phyloP scores from a whole-genome alignment of 2,888 invertebrate genomes.

The Andrena flavipes region DNA sequence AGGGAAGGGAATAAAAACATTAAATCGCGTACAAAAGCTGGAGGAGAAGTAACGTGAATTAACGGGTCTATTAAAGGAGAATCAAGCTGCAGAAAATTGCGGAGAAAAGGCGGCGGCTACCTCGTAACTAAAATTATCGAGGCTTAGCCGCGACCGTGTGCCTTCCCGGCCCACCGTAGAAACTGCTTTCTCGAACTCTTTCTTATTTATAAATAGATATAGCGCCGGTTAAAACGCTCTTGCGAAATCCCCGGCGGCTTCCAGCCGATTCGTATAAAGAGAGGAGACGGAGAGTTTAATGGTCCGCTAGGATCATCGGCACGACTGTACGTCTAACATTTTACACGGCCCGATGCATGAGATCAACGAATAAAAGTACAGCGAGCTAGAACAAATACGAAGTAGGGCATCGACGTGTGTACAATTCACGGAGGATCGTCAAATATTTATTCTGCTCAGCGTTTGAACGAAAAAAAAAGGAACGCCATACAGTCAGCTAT shows the following conservation, averaged over 20 bases:
- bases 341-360: not conserved
- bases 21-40: slow-evolving; percentile 31
- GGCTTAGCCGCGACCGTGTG: slow-evolving; percentile 1
- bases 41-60: slow-evolving; percentile 27
- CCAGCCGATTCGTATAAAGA: not conserved
- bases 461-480: slow-evolving; percentile 16
- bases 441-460: slow-evolving; percentile 46
- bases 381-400: slow-evolving; percentile 8
- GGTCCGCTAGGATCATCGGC: not conserved
- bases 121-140: slow-evolving; percentile 40
- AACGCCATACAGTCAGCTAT: slow-evolving; percentile 23
- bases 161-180: slow-evolving; percentile 7
- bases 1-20: slow-evolving; percentile 41
- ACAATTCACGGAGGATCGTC: slow-evolving; percentile 30
- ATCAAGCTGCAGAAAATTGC: slow-evolving; percentile 40
- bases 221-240: not conserved
- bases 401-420: slow-evolving; percentile 18
- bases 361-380: slow-evolving; percentile 15
- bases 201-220: slow-evolving; percentile 12
- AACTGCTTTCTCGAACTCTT: not conserved
- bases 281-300: not conserved
- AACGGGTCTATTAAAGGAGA: slow-evolving; percentile 38
- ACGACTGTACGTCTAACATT: not conserved
- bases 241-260: not conserved
- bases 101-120: not conserved